Evolutionary conservation across 2,113 vertebrate genomes (phyloP).

Genomic region (Poicephalus meyeri): DNA sequence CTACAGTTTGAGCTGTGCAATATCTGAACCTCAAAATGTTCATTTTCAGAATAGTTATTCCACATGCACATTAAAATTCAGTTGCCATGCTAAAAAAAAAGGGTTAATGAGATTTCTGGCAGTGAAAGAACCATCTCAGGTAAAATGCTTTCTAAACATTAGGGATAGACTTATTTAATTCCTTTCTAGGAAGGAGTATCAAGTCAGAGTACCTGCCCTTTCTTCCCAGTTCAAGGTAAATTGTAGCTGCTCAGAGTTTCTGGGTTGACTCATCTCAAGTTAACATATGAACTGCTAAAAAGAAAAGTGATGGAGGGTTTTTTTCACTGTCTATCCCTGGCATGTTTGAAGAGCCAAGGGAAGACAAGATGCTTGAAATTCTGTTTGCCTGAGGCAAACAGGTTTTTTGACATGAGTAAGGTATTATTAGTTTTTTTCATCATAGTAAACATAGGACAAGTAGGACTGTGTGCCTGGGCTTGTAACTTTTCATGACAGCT

Average conservation of each 20-base stretch:
- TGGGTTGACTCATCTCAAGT: not conserved
- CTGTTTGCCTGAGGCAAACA: not conserved
- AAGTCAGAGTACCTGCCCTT: not conserved
- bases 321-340: not conserved
- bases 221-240: not conserved
- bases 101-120: not conserved
- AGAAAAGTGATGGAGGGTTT: not conserved
- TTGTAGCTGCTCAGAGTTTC: not conserved
- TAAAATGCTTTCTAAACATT: not conserved
- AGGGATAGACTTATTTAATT: not conserved
- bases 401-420: not conserved
- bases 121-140: not conserved
- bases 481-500: constrained; percentile 43
- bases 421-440: not conserved
- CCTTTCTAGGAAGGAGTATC: not conserved
- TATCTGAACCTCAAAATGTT: not conserved
- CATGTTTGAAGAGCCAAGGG: not conserved
- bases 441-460: not conserved
- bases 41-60: not conserved
- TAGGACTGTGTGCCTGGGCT: constrained; percentile 27
- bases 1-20: not conserved
- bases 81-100: not conserved
- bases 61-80: not conserved
- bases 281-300: not conserved
- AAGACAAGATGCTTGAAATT: constrained; percentile 4